phyloP scores from a whole-genome alignment of 2,113 vertebrate genomes.

The Carassius auratus region DNA sequence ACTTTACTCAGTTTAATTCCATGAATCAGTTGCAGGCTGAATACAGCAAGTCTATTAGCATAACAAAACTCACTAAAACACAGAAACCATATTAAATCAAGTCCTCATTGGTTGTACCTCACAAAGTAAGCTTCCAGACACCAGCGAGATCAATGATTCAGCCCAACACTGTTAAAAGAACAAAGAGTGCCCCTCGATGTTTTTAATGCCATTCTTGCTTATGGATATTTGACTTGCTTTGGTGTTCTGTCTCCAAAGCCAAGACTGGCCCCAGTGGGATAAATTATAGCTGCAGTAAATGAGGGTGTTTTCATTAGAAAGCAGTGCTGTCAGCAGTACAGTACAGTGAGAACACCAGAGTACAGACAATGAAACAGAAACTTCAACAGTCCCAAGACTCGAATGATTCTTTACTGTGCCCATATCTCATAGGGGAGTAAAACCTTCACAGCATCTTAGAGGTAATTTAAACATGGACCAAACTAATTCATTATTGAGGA shows the following conservation, averaged over 20 bases:
- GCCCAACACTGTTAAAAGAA: constrained; percentile 11
- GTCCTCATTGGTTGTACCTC: not conserved
- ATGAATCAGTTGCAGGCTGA: not conserved
- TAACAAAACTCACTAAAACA: not conserved
- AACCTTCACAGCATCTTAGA: not conserved
- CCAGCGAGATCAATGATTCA: not conserved
- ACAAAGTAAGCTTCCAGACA: constrained; percentile 10
- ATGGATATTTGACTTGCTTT: constrained; percentile 42
- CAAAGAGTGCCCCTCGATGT: constrained; percentile 1
- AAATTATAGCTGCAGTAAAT: constrained; percentile 55
- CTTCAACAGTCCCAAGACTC: not conserved
- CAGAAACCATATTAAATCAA: not conserved
- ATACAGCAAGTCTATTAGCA: not conserved
- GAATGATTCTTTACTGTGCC: not conserved
- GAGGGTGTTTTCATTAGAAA: constrained; percentile 52
- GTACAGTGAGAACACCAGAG: not conserved
- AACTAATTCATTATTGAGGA: too few species aligned
- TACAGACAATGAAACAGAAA: constrained; percentile 38
- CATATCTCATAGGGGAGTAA: not conserved
- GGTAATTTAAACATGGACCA: too few species aligned
- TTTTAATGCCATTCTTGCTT: constrained; percentile 17
- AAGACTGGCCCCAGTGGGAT: constrained; percentile 33
- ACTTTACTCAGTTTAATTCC: not conserved
- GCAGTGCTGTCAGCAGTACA: constrained; percentile 43
- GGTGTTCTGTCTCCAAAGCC: constrained; percentile 39